phyloP scores from a whole-genome alignment of 2,113 vertebrate genomes.

The Tinamus guttatus region DNA sequence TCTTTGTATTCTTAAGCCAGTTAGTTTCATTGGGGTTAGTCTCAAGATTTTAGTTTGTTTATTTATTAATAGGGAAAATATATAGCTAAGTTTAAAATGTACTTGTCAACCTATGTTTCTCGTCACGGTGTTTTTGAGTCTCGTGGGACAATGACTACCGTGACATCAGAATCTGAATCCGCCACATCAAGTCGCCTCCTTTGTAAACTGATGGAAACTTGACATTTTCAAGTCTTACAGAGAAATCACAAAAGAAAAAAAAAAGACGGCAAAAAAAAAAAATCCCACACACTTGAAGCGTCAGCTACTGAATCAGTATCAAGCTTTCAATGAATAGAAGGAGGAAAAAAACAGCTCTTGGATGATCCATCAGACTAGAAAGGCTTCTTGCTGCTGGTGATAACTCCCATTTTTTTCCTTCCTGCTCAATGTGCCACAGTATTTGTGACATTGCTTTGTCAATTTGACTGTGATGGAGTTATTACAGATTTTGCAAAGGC shows the following conservation, averaged over 20 bases:
- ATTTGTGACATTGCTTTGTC: neutral
- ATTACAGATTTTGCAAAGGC: neutral
- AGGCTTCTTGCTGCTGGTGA: neutral
- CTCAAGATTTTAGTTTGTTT: neutral
- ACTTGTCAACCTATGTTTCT: neutral
- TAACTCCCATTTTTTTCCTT: neutral
- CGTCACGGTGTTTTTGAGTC: neutral
- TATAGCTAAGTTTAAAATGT: neutral
- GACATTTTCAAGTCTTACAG: neutral
- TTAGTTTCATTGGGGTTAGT: neutral
- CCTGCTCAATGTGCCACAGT: neutral
- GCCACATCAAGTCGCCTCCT: neutral
- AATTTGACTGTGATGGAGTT: rapidly evolving
- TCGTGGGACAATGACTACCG: neutral
- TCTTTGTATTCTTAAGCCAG: neutral
- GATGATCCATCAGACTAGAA: neutral
- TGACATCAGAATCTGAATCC: neutral
- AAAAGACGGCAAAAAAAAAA: neutral
- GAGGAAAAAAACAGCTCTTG: rapidly evolving
- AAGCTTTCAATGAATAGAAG: neutral
- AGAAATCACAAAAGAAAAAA: neutral
- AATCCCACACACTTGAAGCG: neutral
- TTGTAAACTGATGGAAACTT: neutral
- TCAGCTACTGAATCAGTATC: neutral
- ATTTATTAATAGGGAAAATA: neutral